Conservation (phyloP, 2,797 vertebrate species). For the Sciurus vulgaris region DNA sequence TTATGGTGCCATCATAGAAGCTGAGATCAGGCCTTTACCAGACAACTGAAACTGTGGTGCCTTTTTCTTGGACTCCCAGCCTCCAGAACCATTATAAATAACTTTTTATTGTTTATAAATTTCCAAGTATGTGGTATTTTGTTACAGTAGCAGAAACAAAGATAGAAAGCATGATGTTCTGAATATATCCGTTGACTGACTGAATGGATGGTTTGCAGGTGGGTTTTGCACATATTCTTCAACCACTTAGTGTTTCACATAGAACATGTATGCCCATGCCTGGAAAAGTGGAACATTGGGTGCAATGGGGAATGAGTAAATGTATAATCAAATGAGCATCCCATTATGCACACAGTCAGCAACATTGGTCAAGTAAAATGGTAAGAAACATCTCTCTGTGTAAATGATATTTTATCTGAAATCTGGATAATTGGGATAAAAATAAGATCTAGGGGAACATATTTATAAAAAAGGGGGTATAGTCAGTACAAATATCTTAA, state of each 20-base stretch:
- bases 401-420: constrained; percentile 26
- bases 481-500: background rate
- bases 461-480: background rate
- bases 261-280: background rate
- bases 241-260: background rate
- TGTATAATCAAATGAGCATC: background rate
- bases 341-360: background rate
- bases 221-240: background rate
- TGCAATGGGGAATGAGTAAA: background rate
- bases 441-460: background rate
- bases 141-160: background rate
- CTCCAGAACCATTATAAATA: background rate
- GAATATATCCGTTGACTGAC: background rate
- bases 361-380: background rate
- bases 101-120: background rate
- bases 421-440: background rate
- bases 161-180: background rate
- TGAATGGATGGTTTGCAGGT: background rate
- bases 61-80: background rate
- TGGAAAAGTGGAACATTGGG: background rate
- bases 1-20: background rate
- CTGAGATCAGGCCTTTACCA: background rate
- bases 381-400: background rate
- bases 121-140: background rate
- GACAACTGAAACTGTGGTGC: background rate